These are phyloP conservation scores for Pangasius krempfi DNA, from an alignment of 2,797 vertebrate genomes.

Conservation along the genomic window DNA sequence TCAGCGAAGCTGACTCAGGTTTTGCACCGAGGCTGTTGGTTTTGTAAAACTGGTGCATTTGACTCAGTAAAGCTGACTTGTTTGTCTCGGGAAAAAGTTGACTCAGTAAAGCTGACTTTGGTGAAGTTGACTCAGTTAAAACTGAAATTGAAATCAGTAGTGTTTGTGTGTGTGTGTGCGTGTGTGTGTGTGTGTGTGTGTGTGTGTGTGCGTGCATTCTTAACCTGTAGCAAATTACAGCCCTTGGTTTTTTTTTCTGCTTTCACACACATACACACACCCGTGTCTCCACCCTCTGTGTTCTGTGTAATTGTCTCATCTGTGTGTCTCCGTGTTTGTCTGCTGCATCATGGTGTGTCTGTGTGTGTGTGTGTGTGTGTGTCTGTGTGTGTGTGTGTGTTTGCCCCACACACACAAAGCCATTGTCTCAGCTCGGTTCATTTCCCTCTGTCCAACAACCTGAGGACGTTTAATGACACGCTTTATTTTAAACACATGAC, in stretches of 20 bases:
- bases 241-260: neutral
- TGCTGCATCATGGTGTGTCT: constrained; percentile 7
- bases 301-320: constrained; percentile 26
- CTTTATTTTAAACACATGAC: constrained; percentile 34
- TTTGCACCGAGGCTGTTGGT: neutral
- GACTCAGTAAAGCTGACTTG: neutral
- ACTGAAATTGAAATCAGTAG: neutral
- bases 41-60: neutral
- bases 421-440: neutral
- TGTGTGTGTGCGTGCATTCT: neutral
- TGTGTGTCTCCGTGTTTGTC: neutral
- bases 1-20: neutral
- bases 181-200: constrained; percentile 32
- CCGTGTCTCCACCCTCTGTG: constrained; percentile 33
- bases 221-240: constrained; percentile 45
- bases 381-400: constrained; percentile 8
- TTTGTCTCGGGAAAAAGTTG: neutral
- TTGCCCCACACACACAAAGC: neutral
- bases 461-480: constrained; percentile 27
- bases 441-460: constrained; percentile 14
- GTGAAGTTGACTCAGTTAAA: neutral
- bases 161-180: constrained; percentile 25
- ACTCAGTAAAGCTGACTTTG: neutral
- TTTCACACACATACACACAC: neutral
- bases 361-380: constrained; percentile 12